These are phyloP conservation scores for Prionchulus punctatus DNA, from an alignment of 2,888 invertebrate genomes.

Conservation along the genomic window DNA sequence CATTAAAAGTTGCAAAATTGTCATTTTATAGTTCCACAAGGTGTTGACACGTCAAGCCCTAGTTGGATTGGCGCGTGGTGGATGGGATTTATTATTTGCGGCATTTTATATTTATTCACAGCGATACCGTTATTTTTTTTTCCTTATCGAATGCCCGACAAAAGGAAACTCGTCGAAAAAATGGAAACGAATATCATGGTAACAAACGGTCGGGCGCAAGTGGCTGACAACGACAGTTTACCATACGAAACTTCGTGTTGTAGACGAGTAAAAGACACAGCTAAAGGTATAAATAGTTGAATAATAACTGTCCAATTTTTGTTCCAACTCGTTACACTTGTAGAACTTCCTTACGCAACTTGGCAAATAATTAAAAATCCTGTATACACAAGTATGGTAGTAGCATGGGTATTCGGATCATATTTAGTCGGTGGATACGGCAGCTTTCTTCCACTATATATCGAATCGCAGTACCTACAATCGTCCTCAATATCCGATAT, in stretches of 20 bases:
- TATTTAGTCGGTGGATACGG: conserved; percentile 44
- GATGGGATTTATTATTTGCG: conserved; percentile 46
- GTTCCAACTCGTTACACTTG: conserved; percentile 28
- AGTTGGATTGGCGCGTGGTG: conserved; percentile 62
- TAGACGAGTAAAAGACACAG: no score
- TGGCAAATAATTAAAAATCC: conserved; percentile 48
- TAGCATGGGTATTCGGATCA: conserved; percentile 50
- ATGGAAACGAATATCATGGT: no score
- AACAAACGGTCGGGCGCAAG: no score
- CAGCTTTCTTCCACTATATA: conserved; percentile 55
- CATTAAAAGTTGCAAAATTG: not conserved
- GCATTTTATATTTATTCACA: conserved; percentile 44
- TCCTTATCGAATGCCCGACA: conserved; percentile 44
- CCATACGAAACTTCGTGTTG: no score
- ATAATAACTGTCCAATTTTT: no score
- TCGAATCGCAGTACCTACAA: conserved; percentile 54
- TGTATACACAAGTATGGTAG: conserved; percentile 49
- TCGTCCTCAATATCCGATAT: conserved; percentile 51
- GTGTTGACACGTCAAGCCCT: conserved; percentile 47
- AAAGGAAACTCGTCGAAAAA: no score
- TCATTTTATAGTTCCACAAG: conserved; percentile 38
- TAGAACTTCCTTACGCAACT: conserved; percentile 32
- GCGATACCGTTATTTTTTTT: conserved; percentile 49
- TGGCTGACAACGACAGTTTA: no score
- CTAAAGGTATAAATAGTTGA: no score